Conservation (phyloP, 2,888 invertebrate species). For the Nymphalis c-album region DNA sequence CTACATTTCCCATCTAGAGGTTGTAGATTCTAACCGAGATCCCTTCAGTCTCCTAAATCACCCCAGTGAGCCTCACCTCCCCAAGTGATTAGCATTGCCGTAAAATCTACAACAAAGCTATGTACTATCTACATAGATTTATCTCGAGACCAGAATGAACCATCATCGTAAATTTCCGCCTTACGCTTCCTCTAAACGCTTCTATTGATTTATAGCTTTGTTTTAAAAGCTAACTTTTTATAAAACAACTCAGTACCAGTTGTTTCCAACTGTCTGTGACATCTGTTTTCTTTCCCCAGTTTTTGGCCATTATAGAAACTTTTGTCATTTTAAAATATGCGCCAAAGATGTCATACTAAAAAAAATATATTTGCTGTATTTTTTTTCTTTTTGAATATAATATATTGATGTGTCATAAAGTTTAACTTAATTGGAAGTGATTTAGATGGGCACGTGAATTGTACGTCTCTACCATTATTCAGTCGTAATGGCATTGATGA, state of each 20-base stretch:
- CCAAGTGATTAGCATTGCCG: slow-evolving; percentile 59
- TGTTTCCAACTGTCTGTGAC: slow-evolving; percentile 78
- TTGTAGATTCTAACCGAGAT: slow-evolving; percentile 9
- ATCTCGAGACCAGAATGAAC: slow-evolving; percentile 58
- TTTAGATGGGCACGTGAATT: slow-evolving; percentile 38
- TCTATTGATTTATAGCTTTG: slow-evolving; percentile 76
- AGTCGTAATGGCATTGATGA: slow-evolving; percentile 36
- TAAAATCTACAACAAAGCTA: slow-evolving; percentile 63
- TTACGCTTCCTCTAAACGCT: slow-evolving; percentile 69
- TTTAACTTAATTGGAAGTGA: slow-evolving; percentile 21
- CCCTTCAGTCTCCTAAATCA: slow-evolving; percentile 26
- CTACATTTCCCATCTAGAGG: slow-evolving; percentile 11
- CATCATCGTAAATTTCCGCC: slow-evolving; percentile 73
- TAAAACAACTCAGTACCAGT: slow-evolving; percentile 70
- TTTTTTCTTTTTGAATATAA: not conserved
- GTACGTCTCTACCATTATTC: slow-evolving; percentile 28
- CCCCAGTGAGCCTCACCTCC: slow-evolving; percentile 26
- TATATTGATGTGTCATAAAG: slow-evolving; percentile 8
- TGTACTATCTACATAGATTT: slow-evolving; percentile 58
- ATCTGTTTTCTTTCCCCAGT: slow-evolving; percentile 75
- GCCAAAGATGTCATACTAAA: slow-evolving; percentile 26
- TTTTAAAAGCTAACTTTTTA: slow-evolving; percentile 79
- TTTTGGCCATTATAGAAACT: slow-evolving; percentile 70
- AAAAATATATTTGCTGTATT: not conserved
- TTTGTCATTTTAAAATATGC: slow-evolving; percentile 56